These are phyloP conservation scores for Garrulus glandarius DNA, from an alignment of 2,797 vertebrate genomes.

Conservation along the genomic window DNA sequence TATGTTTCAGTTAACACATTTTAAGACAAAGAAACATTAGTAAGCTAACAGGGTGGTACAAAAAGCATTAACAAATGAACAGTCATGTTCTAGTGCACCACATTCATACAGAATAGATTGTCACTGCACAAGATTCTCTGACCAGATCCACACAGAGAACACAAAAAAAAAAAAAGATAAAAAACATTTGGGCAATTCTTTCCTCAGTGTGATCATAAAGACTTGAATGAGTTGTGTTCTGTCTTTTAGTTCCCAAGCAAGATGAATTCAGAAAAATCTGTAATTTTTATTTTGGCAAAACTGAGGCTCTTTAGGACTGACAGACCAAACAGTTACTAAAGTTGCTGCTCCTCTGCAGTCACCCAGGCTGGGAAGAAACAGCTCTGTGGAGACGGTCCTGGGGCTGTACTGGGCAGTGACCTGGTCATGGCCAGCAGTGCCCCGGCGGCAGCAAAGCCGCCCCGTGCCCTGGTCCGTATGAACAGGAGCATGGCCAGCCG, in stretches of 20 bases:
- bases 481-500: fast-evolving
- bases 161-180: too few species aligned
- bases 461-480: fast-evolving
- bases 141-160: background rate
- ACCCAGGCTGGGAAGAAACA: background rate
- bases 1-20: background rate
- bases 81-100: background rate
- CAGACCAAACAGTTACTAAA: background rate
- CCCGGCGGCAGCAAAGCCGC: fast-evolving
- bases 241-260: background rate
- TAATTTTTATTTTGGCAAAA: background rate
- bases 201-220: background rate
- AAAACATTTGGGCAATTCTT: background rate
- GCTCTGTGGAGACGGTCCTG: background rate
- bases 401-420: fast-evolving
- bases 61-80: background rate
- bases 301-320: background rate
- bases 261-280: background rate
- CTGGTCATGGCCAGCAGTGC: background rate
- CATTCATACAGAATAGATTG: background rate
- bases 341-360: background rate
- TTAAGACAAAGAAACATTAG: background rate
- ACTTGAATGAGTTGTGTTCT: background rate
- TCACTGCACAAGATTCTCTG: background rate
- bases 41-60: fast-evolving